Percentiles rank a stretch among this genome's conserved stretches.
Evolutionary conservation across 2,113 vertebrate species (phyloP).

Genomic region (Syrmaticus mikado): DNA sequence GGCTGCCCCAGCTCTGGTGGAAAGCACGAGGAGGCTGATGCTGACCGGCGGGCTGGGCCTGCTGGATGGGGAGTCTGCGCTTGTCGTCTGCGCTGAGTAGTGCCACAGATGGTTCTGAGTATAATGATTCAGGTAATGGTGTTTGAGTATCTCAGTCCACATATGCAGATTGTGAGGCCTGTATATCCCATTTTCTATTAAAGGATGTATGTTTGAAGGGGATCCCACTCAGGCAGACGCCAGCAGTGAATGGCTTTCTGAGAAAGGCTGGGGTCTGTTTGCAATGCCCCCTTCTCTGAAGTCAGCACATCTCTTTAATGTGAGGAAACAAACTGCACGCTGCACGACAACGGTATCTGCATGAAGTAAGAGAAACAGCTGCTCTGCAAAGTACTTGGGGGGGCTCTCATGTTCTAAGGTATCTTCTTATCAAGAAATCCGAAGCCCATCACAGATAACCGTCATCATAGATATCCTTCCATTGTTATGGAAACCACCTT

Average conservation of each 20-base stretch:
- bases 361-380: neutral
- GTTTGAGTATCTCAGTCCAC: neutral
- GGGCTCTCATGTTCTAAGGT: neutral
- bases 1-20: accelerated
- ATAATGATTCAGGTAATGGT: accelerated
- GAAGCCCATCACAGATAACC: neutral
- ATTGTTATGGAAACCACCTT: neutral
- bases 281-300: neutral
- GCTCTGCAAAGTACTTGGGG: neutral
- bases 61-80: neutral
- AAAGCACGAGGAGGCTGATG: neutral
- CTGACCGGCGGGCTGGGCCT: accelerated
- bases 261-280: neutral
- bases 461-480: too few species aligned
- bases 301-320: neutral
- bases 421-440: neutral
- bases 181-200: neutral
- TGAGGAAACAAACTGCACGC: accelerated
- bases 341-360: neutral
- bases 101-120: neutral
- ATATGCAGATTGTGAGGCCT: neutral
- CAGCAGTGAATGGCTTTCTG: neutral
- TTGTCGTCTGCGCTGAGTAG: neutral
- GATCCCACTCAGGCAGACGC: neutral
- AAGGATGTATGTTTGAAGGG: neutral